Conservation (phyloP, 2,113 vertebrate species). For the Gallinago media region DNA sequence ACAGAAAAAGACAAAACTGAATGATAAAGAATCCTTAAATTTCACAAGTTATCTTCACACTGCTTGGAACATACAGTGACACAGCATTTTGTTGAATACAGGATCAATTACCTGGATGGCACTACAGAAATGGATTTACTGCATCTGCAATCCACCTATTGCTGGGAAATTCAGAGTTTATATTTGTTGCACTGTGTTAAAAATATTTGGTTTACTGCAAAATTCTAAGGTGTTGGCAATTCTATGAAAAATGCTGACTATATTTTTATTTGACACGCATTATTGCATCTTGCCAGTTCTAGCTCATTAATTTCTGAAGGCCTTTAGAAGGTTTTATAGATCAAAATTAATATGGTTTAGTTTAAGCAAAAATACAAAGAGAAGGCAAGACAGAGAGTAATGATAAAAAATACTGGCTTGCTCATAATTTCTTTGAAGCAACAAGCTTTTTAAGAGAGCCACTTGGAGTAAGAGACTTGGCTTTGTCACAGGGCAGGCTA, state of each 20-base stretch:
- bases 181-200: background rate
- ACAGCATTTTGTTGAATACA: background rate
- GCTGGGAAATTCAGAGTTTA: background rate
- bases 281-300: background rate
- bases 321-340: background rate
- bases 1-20: background rate
- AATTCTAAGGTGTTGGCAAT: background rate
- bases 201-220: background rate
- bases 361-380: background rate
- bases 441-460: background rate
- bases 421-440: background rate
- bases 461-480: background rate
- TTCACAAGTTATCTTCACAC: background rate
- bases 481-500: background rate
- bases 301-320: background rate
- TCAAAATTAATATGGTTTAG: background rate
- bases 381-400: background rate
- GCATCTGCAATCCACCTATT: background rate
- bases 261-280: background rate
- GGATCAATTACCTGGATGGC: background rate
- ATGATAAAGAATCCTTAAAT: background rate
- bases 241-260: background rate
- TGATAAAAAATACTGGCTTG: background rate
- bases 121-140: background rate
- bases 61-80: background rate